A percentile compares a stretch with the other conserved stretches of the same genome.
phyloP scores from a whole-genome alignment of 2,113 vertebrate species.

The Pandion haliaetus region DNA sequence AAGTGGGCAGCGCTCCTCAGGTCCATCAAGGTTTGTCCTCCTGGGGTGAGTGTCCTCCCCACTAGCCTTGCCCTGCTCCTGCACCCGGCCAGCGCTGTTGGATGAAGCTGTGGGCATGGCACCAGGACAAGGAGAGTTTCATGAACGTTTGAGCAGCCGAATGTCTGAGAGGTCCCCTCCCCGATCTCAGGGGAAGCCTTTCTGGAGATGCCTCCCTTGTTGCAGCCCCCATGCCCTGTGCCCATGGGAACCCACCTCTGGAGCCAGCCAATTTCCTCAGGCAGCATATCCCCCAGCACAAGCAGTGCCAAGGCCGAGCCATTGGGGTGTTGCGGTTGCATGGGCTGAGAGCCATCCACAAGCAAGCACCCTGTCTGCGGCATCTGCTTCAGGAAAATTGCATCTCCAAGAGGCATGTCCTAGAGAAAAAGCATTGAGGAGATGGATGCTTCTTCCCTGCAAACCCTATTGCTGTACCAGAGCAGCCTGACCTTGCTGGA shows the following conservation, averaged over 20 bases:
- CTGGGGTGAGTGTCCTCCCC: not conserved
- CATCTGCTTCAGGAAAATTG: not conserved
- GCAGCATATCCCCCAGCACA: not conserved
- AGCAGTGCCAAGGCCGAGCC: not conserved
- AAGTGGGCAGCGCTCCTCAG: fast-evolving
- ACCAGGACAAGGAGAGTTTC: not conserved
- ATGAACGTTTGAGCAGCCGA: not conserved
- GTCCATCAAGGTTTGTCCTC: not conserved
- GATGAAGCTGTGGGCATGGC: not conserved
- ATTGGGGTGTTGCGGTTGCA: fast-evolving
- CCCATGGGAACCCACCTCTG: not conserved
- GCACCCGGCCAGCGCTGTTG: not conserved
- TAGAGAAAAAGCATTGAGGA: not conserved
- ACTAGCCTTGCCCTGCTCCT: not conserved
- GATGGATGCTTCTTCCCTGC: not conserved
- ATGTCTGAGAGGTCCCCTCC: not conserved
- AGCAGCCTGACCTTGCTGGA: not conserved
- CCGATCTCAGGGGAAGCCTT: not conserved
- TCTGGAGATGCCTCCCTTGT: not conserved
- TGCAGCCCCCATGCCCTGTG: not conserved
- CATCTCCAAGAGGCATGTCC: not conserved
- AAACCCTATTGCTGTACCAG: not conserved
- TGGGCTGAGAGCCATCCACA: not conserved
- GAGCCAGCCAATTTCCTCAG: not conserved
- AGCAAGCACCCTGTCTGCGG: not conserved